These are phyloP conservation scores for Rhopilema esculentum DNA, from an alignment of 30 jellyfish, hydroid and myxozoan species.

Conservation along the genomic window DNA sequence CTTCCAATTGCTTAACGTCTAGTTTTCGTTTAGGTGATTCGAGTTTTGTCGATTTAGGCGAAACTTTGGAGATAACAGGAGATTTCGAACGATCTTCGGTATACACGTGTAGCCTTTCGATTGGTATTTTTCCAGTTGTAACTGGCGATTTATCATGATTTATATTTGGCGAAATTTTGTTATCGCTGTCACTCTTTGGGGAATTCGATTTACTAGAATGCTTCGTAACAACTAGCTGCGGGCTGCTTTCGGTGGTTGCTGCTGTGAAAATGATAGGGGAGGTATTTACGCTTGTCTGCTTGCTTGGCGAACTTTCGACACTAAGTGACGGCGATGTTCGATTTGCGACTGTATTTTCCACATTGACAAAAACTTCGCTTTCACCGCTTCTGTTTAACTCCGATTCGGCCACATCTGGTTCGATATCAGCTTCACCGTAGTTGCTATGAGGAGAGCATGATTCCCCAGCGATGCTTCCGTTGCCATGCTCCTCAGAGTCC, in stretches of 20 bases:
- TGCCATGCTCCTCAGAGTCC: conserved; percentile 69
- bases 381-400: conserved; percentile 55
- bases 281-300: conserved; percentile 39
- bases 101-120: conserved; percentile 38
- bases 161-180: conserved; percentile 33
- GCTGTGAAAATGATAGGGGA: conserved; percentile 54
- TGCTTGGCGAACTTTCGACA: conserved; percentile 42
- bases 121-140: background rate
- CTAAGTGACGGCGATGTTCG: conserved; percentile 63
- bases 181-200: conserved; percentile 43
- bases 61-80: conserved; percentile 17
- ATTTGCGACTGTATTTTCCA: conserved; percentile 27
- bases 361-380: conserved; percentile 50
- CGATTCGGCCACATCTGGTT: conserved; percentile 36
- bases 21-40: conserved; percentile 47
- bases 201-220: conserved; percentile 48
- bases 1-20: conserved; percentile 7
- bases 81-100: conserved; percentile 54
- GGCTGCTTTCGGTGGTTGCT: conserved; percentile 37
- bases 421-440: conserved; percentile 54
- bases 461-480: conserved; percentile 76
- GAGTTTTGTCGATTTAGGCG: conserved; percentile 46
- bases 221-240: conserved; percentile 23
- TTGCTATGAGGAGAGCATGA: conserved; percentile 73
- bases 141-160: conserved; percentile 34